Conservation (phyloP, 1,140 invertebrate genomes). For the Gyrodactylus bullatarudis region DNA sequence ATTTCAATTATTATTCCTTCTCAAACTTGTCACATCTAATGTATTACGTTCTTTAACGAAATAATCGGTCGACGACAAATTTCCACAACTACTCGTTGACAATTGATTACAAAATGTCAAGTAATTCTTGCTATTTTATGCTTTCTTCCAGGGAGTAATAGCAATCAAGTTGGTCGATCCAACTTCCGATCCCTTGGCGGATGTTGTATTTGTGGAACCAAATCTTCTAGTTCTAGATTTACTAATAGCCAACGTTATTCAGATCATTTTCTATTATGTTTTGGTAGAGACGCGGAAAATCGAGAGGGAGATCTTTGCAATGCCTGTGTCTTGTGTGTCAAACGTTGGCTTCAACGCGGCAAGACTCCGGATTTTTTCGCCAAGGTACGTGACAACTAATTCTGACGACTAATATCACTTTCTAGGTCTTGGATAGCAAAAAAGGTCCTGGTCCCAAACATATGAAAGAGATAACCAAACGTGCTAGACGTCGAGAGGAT, state of each 20-base stretch:
- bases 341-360: background rate
- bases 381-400: background rate
- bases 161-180: background rate
- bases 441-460: background rate
- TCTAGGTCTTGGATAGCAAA: background rate
- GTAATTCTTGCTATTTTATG: too few relatives aligned
- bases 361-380: background rate
- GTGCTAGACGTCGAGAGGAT: background rate
- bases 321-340: background rate
- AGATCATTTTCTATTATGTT: background rate
- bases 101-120: too few relatives aligned
- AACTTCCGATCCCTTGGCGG: background rate
- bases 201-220: slow-evolving; percentile 2
- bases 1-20: too few relatives aligned
- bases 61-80: too few relatives aligned
- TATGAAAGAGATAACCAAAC: background rate
- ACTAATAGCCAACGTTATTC: background rate
- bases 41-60: too few relatives aligned
- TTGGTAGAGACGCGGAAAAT: background rate
- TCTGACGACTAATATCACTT: background rate
- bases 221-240: background rate
- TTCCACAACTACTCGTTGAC: too few relatives aligned
- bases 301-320: background rate
- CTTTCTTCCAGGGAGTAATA: too few relatives aligned
- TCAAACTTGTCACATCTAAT: too few relatives aligned